Evolutionary conservation across 2,888 invertebrate species (phyloP).

Genomic region (Drosophila koepferae): DNA sequence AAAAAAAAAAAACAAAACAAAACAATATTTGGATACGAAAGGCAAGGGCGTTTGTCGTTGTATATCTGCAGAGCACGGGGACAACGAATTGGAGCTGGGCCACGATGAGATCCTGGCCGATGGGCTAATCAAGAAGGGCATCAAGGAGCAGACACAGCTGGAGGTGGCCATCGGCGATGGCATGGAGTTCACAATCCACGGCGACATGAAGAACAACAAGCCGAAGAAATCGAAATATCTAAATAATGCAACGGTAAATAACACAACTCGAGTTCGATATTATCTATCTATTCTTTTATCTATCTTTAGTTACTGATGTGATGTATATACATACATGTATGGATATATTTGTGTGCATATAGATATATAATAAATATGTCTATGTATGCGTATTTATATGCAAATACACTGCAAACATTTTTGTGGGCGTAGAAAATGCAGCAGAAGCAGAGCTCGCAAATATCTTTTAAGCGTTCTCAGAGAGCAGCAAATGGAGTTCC

Average conservation of each 20-base stretch:
- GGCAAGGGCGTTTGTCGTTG: conserved; percentile 87
- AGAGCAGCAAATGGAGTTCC: too few species aligned
- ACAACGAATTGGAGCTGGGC: conserved; percentile 88
- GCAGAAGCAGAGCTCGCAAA: too few species aligned
- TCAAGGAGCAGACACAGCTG: conserved; percentile 94
- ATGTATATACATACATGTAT: conserved; percentile 32
- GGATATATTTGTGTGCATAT: conserved; percentile 29
- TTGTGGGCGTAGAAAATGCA: not conserved
- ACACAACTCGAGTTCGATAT: conserved; percentile 31
- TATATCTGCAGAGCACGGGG: conserved; percentile 89
- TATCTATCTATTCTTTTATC: not conserved
- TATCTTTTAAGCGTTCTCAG: too few species aligned
- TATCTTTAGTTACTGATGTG: conserved; percentile 2
- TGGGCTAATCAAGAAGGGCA: conserved; percentile 93
- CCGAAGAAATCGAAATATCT: conserved; percentile 93
- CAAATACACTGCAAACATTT: not conserved
- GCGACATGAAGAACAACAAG: conserved; percentile 93
- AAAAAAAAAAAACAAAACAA: conserved; percentile 37
- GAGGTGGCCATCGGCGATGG: conserved; percentile 97
- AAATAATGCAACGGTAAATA: conserved; percentile 90
- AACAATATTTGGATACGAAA: conserved; percentile 83
- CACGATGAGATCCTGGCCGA: conserved; percentile 91
- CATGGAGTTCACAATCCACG: conserved; percentile 97
- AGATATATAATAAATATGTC: conserved; percentile 23
- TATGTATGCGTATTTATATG: not conserved